Evolutionary conservation across 2,888 invertebrate genomes (phyloP).

Genomic region (Oscheius myriophilus): DNA sequence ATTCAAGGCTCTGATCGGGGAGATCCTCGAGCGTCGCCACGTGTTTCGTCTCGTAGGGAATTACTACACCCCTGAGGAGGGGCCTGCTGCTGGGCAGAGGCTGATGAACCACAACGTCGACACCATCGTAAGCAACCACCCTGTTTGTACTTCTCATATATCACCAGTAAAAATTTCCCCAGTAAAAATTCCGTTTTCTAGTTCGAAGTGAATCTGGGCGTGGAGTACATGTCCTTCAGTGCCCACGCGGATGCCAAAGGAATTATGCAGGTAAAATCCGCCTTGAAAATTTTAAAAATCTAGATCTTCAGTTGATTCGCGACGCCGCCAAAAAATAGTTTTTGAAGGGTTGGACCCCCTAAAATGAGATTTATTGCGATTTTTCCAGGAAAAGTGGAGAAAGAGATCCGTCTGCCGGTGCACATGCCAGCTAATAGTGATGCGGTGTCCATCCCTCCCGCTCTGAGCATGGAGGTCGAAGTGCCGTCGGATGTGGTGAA

Average conservation of each 20-base stretch:
- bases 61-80: too few relatives aligned
- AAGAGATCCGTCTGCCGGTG: slow-evolving; percentile 66
- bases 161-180: too few relatives aligned
- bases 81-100: too few relatives aligned
- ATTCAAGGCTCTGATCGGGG: too few relatives aligned
- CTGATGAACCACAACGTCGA: too few relatives aligned
- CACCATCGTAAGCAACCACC: too few relatives aligned
- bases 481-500: slow-evolving; percentile 37
- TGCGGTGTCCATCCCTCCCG: slow-evolving; percentile 81
- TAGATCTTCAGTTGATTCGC: slow-evolving; percentile 84
- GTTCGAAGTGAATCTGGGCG: slow-evolving; percentile 74
- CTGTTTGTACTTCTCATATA: too few relatives aligned
- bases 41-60: too few relatives aligned
- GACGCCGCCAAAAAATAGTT: slow-evolving; percentile 93
- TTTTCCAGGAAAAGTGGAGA: slow-evolving; percentile 12
- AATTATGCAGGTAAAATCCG: slow-evolving; percentile 65
- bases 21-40: too few relatives aligned
- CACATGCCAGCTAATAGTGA: slow-evolving; percentile 91
- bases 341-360: slow-evolving; percentile 96
- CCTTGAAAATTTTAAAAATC: background rate
- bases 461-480: slow-evolving; percentile 50
- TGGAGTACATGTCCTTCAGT: slow-evolving; percentile 94
- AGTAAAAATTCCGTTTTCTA: too few relatives aligned
- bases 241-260: slow-evolving; percentile 99
- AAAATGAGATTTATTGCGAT: slow-evolving; percentile 94